These are phyloP conservation scores for Ahaetulla prasina DNA, from an alignment of 2,113 vertebrate species.

Conservation along the genomic window DNA sequence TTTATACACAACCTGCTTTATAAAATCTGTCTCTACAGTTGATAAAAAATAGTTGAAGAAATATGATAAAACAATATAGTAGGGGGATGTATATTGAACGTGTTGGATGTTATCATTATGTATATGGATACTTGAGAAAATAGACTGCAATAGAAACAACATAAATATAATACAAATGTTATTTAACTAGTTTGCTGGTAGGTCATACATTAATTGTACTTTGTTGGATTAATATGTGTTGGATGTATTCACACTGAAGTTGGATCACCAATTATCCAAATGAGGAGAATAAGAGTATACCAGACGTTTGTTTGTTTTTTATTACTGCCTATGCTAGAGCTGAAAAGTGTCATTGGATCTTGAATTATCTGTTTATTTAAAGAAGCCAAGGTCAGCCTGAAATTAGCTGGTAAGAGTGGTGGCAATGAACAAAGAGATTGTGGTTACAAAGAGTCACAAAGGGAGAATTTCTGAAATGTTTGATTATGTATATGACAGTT, in stretches of 20 bases:
- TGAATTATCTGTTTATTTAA: not conserved
- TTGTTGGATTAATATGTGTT: not conserved
- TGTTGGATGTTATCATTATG: slow-evolving; percentile 1
- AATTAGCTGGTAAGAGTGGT: not conserved
- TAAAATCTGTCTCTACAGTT: slow-evolving; percentile 42
- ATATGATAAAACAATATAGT: slow-evolving; percentile 26
- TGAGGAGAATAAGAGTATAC: not conserved
- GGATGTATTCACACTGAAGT: not conserved
- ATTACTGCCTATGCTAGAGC: not conserved
- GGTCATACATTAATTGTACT: not conserved
- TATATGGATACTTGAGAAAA: slow-evolving; percentile 6
- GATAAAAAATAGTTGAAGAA: slow-evolving; percentile 33
- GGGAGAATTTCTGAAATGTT: not conserved
- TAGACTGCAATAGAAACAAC: slow-evolving; percentile 11
- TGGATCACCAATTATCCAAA: not conserved
- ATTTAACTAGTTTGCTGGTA: not conserved
- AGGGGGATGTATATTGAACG: slow-evolving; percentile 24
- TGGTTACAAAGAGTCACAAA: not conserved
- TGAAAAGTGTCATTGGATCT: not conserved
- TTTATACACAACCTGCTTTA: slow-evolving; percentile 8
- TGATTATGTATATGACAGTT: not conserved
- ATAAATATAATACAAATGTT: not conserved
- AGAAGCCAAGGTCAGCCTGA: not conserved
- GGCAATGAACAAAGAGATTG: not conserved
- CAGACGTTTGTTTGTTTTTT: not conserved